phyloP scores from a whole-genome alignment of 2,797 vertebrate species.

The Orestias chungarensis region DNA sequence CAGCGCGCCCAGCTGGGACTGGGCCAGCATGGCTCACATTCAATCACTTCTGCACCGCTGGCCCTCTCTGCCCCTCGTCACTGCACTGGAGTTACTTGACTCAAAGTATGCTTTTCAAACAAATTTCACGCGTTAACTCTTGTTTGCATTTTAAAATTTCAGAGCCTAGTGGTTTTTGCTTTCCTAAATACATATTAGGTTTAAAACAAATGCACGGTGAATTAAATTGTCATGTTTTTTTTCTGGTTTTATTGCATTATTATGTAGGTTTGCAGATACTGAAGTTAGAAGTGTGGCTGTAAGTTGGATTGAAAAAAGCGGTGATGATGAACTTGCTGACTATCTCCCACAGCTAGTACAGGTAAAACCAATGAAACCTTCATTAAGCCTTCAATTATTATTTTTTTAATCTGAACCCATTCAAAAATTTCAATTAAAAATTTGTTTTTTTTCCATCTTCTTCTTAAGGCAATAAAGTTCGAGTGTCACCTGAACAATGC shows the following conservation, averaged over 20 bases:
- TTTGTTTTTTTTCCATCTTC: background rate
- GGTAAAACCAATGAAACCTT: constrained; percentile 70
- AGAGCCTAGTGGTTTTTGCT: too few relatives aligned
- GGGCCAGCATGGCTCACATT: constrained; percentile 89
- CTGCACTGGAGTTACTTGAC: constrained; percentile 92
- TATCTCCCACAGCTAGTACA: constrained; percentile 97
- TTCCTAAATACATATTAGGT: background rate
- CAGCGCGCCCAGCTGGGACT: constrained; percentile 94
- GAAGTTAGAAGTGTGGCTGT: constrained; percentile 90
- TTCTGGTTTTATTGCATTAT: background rate
- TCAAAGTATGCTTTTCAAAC: constrained; percentile 82
- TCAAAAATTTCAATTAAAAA: too few relatives aligned
- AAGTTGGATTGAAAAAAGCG: constrained; percentile 90
- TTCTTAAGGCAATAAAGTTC: constrained; percentile 89
- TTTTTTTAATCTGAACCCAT: background rate
- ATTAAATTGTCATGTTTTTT: background rate
- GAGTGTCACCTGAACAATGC: constrained; percentile 93
- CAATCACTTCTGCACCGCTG: constrained; percentile 89
- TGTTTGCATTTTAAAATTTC: too few relatives aligned
- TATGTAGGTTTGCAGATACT: constrained; percentile 91
- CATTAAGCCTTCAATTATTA: too few relatives aligned
- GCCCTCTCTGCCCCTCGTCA: constrained; percentile 87
- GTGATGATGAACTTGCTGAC: constrained; percentile 92
- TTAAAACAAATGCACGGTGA: background rate
- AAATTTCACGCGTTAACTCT: background rate